Percentiles rank a stretch among this genome's conserved stretches.
These are phyloP conservation scores for Chrysodeixis includens DNA, from an alignment of 2,888 invertebrate species.

Conservation along the genomic window DNA sequence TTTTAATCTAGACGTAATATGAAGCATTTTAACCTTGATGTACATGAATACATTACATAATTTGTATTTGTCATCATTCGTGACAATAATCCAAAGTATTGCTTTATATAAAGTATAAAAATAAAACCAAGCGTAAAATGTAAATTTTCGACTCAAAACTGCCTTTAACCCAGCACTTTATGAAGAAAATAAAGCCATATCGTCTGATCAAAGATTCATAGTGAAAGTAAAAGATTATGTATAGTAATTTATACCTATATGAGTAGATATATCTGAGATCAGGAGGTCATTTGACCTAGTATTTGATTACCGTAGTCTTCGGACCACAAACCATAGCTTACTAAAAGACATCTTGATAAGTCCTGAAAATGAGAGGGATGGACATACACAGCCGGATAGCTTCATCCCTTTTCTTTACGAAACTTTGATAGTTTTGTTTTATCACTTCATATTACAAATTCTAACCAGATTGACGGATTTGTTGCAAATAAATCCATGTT, in stretches of 20 bases:
- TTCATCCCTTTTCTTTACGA: background rate
- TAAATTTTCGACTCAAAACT: background rate
- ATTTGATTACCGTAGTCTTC: background rate
- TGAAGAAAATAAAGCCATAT: background rate
- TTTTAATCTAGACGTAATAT: background rate
- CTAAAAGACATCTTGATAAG: background rate
- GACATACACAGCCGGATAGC: background rate
- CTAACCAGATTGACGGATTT: constrained; percentile 70
- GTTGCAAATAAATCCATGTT: constrained; percentile 68
- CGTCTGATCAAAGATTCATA: background rate
- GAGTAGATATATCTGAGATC: background rate
- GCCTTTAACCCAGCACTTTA: background rate
- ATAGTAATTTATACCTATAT: background rate
- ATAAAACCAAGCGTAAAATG: background rate
- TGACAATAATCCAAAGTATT: too few relatives aligned
- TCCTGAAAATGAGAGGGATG: background rate
- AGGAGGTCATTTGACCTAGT: background rate
- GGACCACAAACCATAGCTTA: background rate
- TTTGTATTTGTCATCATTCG: background rate
- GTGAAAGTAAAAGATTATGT: background rate
- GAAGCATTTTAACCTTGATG: background rate
- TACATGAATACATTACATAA: background rate
- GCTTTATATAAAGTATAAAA: too few relatives aligned
- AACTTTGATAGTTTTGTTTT: constrained; percentile 22
- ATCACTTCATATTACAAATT: constrained; percentile 72